A percentile compares a stretch with the other conserved stretches of the same genome.
These are phyloP conservation scores for Amphimallon solstitiale DNA, from an alignment of 2,888 invertebrate genomes.

Conservation along the genomic window DNA sequence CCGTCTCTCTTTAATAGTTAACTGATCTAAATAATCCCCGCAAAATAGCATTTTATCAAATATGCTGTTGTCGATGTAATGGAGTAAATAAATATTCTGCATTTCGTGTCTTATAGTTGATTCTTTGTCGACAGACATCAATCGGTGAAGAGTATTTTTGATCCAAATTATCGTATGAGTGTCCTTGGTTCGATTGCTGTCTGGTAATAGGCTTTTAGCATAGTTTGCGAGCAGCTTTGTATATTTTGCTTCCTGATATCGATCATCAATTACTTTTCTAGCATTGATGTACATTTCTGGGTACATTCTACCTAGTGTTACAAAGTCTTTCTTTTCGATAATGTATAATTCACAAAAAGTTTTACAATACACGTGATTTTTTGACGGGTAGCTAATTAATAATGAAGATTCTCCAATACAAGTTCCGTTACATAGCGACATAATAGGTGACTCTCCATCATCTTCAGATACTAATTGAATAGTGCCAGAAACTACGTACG, in stretches of 20 bases:
- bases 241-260: conserved; percentile 13
- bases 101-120: conserved; percentile 35
- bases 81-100: conserved; percentile 43
- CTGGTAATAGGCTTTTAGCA: conserved; percentile 1
- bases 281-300: conserved; percentile 8
- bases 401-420: conserved; percentile 42
- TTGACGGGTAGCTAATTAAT: conserved; percentile 22
- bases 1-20: conserved; percentile 42
- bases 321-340: conserved; percentile 29
- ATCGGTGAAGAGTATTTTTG: conserved; percentile 41
- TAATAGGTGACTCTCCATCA: conserved; percentile 43
- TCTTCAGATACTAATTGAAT: conserved; percentile 44
- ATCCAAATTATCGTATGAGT: conserved; percentile 42
- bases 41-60: conserved; percentile 39
- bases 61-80: conserved; percentile 35
- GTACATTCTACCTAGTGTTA: neutral
- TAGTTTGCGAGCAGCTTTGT: conserved; percentile 11
- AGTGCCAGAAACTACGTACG: conserved; percentile 42
- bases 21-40: conserved; percentile 40
- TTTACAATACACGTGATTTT: conserved; percentile 31
- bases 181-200: conserved; percentile 10
- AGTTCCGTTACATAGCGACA: conserved; percentile 41
- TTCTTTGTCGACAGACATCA: conserved; percentile 42
- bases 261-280: conserved; percentile 2
- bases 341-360: conserved; percentile 34